A percentile compares a stretch with the other conserved stretches of the same genome.
Conservation (phyloP, 2,797 vertebrate species). For the Phaenicophaeus curvirostris region DNA sequence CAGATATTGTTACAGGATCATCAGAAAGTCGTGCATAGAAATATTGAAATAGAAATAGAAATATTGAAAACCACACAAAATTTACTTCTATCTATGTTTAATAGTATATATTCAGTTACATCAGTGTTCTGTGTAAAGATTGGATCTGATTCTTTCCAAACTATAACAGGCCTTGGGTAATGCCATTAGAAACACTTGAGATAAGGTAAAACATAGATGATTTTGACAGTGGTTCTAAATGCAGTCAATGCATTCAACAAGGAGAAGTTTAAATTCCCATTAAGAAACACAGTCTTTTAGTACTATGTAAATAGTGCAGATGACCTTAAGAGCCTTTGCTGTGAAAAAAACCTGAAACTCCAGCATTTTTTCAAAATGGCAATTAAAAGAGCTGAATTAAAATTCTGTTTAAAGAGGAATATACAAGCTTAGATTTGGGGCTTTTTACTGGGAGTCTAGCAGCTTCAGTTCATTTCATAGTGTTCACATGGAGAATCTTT, state of each 20-base stretch:
- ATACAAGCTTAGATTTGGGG: not conserved
- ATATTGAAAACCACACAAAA: not conserved
- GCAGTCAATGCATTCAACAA: not conserved
- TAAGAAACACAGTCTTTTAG: not conserved
- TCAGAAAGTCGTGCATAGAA: not conserved
- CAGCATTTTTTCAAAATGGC: not conserved
- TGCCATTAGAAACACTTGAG: not conserved
- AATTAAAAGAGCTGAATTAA: not conserved
- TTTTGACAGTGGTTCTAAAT: not conserved
- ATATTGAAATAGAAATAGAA: not conserved
- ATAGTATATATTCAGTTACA: not conserved
- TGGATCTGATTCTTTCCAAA: not conserved
- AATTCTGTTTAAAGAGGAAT: not conserved
- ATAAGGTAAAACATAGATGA: not conserved
- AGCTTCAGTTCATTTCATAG: not conserved
- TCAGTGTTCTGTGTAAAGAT: not conserved
- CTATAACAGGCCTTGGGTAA: not conserved
- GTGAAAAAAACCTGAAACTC: not conserved
- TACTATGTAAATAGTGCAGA: not conserved
- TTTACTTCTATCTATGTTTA: not conserved
- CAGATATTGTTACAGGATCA: not conserved
- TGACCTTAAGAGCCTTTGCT: not conserved
- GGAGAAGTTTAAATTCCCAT: not conserved
- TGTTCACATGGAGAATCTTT: not conserved
- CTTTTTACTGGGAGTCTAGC: not conserved